Evolutionary conservation across 2,888 invertebrate species (phyloP), one percentile per base, ranked within the genome.

Genomic region (Clunio marinus): DNA sequence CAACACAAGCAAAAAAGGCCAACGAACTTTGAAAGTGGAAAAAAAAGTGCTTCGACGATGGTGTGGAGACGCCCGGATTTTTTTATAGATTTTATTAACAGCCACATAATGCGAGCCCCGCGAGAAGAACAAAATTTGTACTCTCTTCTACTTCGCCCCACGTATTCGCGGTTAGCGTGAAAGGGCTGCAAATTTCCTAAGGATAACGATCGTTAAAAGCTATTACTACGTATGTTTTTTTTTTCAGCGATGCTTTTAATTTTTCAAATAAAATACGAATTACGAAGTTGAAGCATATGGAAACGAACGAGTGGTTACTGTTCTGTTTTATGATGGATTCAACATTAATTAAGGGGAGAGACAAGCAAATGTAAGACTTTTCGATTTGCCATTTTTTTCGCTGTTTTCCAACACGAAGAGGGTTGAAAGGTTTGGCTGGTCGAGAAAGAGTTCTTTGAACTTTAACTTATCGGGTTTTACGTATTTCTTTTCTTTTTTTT

Each of bases 41-140:
- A 55, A 60, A 24, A 20, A 32, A 35, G 20, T 41, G 22, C 58
- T 68, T 68, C 58, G 8, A 27, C 32, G 60, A 57, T 57, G 22
- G 22, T 68, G 66, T 67, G 66, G 66, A 67, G 66, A 67, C 68
- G 68, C 68, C 68, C 68, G 68, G 58, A n/a, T n/a, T 57, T 46
- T 17, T 66, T 51, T 66, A 66, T 66, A 35, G 66, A 55, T 55
- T 28, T 37, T 57, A 4, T 51, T 51, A 2, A 5, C 5, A 32
- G 35, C 35, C 35, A 32, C 35, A 32, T 32, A 8, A 13, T 32
- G 13, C 17, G 51, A 51, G 51, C 51, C n/a, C 2, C 22, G 22
- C 5, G 51, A 51, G 51, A 51, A n/a, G 45, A 51, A 51, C 7
- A 22, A 41, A 13, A 17, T 17, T 10, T 45, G 15, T 32, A 20